phyloP scores from a whole-genome alignment of 2,888 invertebrate species.

The Thysanoteuthis rhombus region DNA sequence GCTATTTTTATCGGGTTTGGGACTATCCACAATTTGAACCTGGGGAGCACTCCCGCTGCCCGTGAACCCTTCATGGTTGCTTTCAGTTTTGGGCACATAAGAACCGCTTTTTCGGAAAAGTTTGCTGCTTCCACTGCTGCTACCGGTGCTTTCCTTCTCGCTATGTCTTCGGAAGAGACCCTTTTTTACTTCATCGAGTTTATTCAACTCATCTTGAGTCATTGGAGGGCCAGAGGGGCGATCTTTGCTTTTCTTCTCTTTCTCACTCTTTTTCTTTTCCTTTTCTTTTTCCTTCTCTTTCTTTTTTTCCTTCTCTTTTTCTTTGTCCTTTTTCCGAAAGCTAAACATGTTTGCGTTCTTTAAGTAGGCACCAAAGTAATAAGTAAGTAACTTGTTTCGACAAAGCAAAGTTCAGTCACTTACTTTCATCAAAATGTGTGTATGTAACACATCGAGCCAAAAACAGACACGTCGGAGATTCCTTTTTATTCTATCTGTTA shows the following conservation, averaged over 20 bases:
- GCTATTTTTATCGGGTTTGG: constrained; percentile 1
- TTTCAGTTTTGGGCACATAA: constrained; percentile 18
- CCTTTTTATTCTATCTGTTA: neutral
- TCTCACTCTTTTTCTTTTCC: constrained; percentile 81
- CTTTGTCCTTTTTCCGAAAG: constrained; percentile 89
- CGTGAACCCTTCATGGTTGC: neutral
- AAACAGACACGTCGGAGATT: neutral
- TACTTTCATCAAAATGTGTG: neutral
- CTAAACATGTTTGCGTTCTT: constrained; percentile 79
- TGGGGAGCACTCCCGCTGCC: neutral
- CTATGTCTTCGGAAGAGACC: constrained; percentile 61
- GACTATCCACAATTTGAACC: neutral
- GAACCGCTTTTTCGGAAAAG: constrained; percentile 1
- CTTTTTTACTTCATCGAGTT: constrained; percentile 77
- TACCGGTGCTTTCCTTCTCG: constrained; percentile 34
- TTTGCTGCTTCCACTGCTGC: constrained; percentile 16
- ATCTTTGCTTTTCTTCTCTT: constrained; percentile 72
- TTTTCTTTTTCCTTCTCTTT: constrained; percentile 83
- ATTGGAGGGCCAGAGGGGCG: constrained; percentile 75
- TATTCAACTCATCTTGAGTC: constrained; percentile 85
- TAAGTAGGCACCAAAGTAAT: no score
- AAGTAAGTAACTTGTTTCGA: neutral
- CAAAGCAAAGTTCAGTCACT: neutral
- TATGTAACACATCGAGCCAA: neutral
- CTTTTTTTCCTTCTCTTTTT: constrained; percentile 83